Percentiles rank a stretch among this genome's conserved stretches.
phyloP scores from a whole-genome alignment of 2,888 invertebrate genomes.

The Timandra comae region DNA sequence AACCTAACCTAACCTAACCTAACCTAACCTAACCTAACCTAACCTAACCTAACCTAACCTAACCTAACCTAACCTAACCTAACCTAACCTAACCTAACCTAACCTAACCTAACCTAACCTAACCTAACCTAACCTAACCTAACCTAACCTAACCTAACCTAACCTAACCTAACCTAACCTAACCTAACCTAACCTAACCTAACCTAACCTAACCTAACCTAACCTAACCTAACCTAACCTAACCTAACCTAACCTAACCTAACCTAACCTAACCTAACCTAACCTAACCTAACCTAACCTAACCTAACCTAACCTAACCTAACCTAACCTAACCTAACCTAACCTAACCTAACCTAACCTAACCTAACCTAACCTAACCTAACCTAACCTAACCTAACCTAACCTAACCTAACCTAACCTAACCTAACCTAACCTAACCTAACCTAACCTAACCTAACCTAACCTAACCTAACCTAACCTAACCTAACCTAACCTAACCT shows the following conservation, averaged over 20 bases:
- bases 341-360: slow-evolving; percentile 6
- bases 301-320: slow-evolving; percentile 4
- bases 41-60: slow-evolving; percentile 4
- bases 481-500: slow-evolving; percentile 11
- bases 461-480: slow-evolving; percentile 10
- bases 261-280: slow-evolving; percentile 7
- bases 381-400: slow-evolving; percentile 1
- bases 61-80: slow-evolving; percentile 4
- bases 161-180: slow-evolving; percentile 12
- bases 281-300: slow-evolving; percentile 9
- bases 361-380: slow-evolving; percentile 5
- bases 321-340: slow-evolving; percentile 1
- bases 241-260: slow-evolving; percentile 8
- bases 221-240: slow-evolving; percentile 11
- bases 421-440: background rate
- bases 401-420: background rate
- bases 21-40: slow-evolving; percentile 3
- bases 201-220: slow-evolving; percentile 12
- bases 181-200: slow-evolving; percentile 12
- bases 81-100: slow-evolving; percentile 2
- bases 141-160: slow-evolving; percentile 11
- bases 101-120: slow-evolving; percentile 4
- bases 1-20: slow-evolving; percentile 3
- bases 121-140: slow-evolving; percentile 7
- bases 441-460: slow-evolving; percentile 6